Evolutionary conservation across 1,140 invertebrate genomes (phyloP).

Genomic region (Monochamus saltuarius): DNA sequence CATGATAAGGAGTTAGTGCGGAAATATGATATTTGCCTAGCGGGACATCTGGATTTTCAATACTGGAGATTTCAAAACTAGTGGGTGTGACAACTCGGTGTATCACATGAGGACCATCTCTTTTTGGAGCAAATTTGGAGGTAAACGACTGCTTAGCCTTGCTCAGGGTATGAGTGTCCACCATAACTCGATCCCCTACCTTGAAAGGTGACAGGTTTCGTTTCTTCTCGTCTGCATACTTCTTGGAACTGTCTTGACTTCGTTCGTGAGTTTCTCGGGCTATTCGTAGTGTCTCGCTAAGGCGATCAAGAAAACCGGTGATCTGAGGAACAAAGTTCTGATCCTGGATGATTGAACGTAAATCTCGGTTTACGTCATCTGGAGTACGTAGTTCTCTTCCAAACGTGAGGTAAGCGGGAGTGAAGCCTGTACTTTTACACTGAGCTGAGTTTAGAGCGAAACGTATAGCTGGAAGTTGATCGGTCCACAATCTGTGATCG

Average conservation of each 20-base stretch:
- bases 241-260: conserved; percentile 37
- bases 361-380: too few relatives aligned
- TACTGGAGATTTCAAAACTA: background rate
- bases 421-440: conserved; percentile 47
- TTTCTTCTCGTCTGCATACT: background rate
- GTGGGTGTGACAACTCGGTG: too few relatives aligned
- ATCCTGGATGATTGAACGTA: conserved; percentile 25
- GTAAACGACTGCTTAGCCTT: background rate
- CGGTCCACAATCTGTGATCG: too few relatives aligned
- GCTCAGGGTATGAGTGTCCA: too few relatives aligned
- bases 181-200: too few relatives aligned
- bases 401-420: conserved; percentile 50
- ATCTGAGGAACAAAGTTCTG: conserved; percentile 24
- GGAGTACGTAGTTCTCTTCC: conserved; percentile 30
- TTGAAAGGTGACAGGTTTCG: background rate
- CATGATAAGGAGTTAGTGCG: conserved; percentile 1
- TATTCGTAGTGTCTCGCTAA: conserved; percentile 22
- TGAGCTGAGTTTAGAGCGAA: conserved; percentile 40
- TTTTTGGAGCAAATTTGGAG: conserved; percentile 40
- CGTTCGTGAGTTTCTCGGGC: conserved; percentile 32
- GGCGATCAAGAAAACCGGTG: conserved; percentile 28
- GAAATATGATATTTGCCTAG: conserved; percentile 15
- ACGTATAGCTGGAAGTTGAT: too few relatives aligned
- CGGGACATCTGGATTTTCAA: background rate
- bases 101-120: conserved; percentile 46